These are phyloP conservation scores for Lepetodrilus schrolli DNA, from an alignment of 2,888 invertebrate genomes.

Conservation along the genomic window DNA sequence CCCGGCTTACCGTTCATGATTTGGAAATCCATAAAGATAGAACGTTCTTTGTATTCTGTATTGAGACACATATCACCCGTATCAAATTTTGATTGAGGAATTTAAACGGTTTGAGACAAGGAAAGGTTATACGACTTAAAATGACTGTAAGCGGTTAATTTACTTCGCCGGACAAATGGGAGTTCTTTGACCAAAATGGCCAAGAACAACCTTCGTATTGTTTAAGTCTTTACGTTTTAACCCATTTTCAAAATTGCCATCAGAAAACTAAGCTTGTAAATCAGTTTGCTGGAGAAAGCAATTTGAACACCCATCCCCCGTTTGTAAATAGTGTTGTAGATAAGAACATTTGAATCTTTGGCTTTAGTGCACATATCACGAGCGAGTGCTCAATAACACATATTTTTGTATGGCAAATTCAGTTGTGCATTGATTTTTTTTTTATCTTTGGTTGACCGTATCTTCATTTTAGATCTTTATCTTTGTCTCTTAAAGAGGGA, in stretches of 20 bases:
- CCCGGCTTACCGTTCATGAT: conserved; percentile 7
- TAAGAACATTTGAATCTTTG: not conserved
- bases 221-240: not conserved
- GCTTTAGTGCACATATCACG: not conserved
- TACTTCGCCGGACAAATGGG: not conserved
- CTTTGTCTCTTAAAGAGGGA: not conserved
- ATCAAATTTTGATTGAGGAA: conserved; percentile 17
- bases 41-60: not conserved
- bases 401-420: not conserved
- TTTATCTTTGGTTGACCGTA: conserved; percentile 26
- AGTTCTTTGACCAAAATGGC: not conserved
- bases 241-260: not conserved
- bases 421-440: not conserved
- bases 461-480: conserved; percentile 13
- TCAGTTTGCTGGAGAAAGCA: not conserved
- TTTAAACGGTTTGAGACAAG: not conserved
- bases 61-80: not conserved
- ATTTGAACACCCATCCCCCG: not conserved
- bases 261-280: not conserved
- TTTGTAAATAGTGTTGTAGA: conserved; percentile 21
- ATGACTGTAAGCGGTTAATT: not conserved
- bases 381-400: not conserved
- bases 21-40: conserved; percentile 28
- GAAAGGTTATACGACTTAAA: not conserved
- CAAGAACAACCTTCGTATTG: not conserved